phyloP scores from a whole-genome alignment of 1,140 invertebrate genomes.

The Thaumetopoea pityocampa region DNA sequence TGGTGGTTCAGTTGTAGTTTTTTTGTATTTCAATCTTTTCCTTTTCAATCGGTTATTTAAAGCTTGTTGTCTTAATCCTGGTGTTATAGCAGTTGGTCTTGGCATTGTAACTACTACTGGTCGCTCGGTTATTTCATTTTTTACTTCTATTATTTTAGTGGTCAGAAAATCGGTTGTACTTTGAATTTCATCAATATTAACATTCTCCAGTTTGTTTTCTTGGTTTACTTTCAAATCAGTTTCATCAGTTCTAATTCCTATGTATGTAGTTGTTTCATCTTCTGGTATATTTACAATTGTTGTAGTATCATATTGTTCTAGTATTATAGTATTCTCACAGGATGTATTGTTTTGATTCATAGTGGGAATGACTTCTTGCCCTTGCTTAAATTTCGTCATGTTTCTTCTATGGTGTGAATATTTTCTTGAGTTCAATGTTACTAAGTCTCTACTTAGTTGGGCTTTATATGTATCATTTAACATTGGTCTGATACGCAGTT shows the following conservation, averaged over 20 bases:
- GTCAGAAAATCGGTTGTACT: constrained; percentile 8
- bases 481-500: constrained; percentile 44
- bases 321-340: constrained; percentile 5
- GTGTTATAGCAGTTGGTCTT: constrained; percentile 28
- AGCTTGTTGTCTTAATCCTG: constrained; percentile 38
- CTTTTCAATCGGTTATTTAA: constrained; percentile 50
- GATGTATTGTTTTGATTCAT: constrained; percentile 1
- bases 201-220: constrained; percentile 17
- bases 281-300: constrained; percentile 25
- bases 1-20: constrained; percentile 34
- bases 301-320: constrained; percentile 10
- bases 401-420: constrained; percentile 47
- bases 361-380: constrained; percentile 41
- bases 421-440: constrained; percentile 45
- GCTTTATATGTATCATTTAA: constrained; percentile 44
- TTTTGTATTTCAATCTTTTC: constrained; percentile 47
- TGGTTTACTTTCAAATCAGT: constrained; percentile 13
- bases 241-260: constrained; percentile 8
- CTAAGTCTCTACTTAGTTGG: constrained; percentile 55
- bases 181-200: constrained; percentile 18
- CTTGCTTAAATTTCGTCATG: constrained; percentile 43
- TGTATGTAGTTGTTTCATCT: constrained; percentile 27
- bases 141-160: constrained; percentile 21
- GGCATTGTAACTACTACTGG: constrained; percentile 22
- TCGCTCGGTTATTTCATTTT: constrained; percentile 29